Evolutionary conservation across 2,797 vertebrate species (phyloP).

Genomic region (Agapornis canus): DNA sequence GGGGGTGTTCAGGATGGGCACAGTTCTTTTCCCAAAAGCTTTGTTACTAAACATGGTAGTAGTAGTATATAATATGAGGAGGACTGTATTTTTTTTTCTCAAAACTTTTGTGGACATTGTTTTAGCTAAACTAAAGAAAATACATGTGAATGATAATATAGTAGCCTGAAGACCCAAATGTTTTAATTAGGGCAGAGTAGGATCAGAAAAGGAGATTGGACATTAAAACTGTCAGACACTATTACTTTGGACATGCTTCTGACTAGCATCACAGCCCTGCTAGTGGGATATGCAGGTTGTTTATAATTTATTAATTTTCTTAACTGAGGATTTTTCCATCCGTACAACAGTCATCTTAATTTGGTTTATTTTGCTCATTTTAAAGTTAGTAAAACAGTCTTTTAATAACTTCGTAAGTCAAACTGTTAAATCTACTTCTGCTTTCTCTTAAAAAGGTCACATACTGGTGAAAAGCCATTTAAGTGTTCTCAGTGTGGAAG

Average conservation of each 20-base stretch:
- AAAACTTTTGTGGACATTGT: neutral
- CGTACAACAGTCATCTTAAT: neutral
- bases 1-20: neutral
- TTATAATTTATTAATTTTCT: neutral
- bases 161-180: neutral
- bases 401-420: neutral
- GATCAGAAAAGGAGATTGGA: neutral
- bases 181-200: neutral
- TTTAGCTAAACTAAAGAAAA: neutral
- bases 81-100: neutral
- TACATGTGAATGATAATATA: neutral
- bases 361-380: neutral
- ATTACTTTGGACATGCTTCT: neutral
- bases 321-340: neutral
- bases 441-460: conserved; percentile 82
- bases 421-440: neutral
- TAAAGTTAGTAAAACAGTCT: neutral
- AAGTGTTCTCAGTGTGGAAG: conserved; percentile 96
- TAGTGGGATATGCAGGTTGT: neutral
- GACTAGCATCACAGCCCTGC: neutral
- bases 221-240: neutral
- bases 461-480: conserved; percentile 96
- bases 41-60: neutral
- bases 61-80: neutral
- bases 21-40: neutral